These are phyloP conservation scores for Lacerta viridis DNA, from an alignment of 2,797 vertebrate species.

Conservation along the genomic window DNA sequence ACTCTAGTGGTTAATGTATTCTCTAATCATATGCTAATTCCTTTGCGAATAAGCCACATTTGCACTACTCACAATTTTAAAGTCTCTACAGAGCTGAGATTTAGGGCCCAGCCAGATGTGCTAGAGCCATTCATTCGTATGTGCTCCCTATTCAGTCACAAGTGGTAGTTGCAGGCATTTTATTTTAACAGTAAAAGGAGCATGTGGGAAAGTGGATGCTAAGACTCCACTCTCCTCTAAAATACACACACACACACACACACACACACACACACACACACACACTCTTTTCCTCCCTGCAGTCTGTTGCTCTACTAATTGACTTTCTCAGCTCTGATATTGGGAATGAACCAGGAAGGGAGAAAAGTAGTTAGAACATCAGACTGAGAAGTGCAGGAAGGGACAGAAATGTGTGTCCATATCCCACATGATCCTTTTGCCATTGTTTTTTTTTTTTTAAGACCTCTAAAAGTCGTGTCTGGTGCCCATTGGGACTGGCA, in stretches of 20 bases:
- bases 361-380: neutral
- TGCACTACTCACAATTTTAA: neutral
- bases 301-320: neutral
- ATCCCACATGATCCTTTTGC: neutral
- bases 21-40: neutral
- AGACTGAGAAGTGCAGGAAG: neutral
- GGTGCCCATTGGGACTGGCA: no score
- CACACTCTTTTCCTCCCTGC: neutral
- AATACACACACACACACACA: no score
- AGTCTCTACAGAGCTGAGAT: neutral
- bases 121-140: neutral
- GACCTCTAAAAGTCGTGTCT: neutral
- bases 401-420: neutral
- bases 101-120: neutral
- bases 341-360: neutral
- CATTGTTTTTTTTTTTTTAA: neutral
- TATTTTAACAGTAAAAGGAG: neutral
- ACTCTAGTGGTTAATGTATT: constrained; percentile 15
- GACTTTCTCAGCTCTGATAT: neutral
- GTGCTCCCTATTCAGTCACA: neutral
- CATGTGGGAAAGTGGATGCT: neutral
- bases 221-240: neutral
- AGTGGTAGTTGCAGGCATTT: no score
- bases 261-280: neutral
- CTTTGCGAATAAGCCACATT: neutral